Evolutionary conservation across 2,113 vertebrate species (phyloP), one percentile per base, ranked within the genome.

Genomic region (Oryzias javanicus): DNA sequence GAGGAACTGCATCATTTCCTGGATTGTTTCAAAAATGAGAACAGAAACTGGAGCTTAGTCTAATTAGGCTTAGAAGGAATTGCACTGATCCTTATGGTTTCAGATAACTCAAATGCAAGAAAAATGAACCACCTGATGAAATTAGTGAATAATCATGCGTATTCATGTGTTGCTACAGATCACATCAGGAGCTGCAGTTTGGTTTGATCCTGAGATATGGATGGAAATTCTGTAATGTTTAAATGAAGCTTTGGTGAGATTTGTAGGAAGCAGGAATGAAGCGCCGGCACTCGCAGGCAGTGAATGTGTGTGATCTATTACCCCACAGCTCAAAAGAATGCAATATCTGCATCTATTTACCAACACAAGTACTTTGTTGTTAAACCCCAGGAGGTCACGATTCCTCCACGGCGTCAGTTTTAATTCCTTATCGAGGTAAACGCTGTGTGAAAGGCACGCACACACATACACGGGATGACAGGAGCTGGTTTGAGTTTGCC

Each of bases 301-400:
- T 6, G 63, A 54, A 29, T 71, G 75, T 80, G 81, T 79, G 73
- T 15, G 66, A 84, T 67, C 70, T 67, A 64, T 82, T 81, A 70
- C 76, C 65, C 22, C 64, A 62, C 67, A 69, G 74, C 81, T 74
- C 60, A 54, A 60, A 82, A 71, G 60, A 82, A 81, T 71, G 64
- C 64, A 80, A 87, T 81, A 80, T 81, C 81, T 87, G 80, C 74
- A 25, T 84, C 70, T 86, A 81, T 90, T 89, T 85, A 84, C 83
- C 65, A 77, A 83, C 74, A 83, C 69, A 50, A 77, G 78, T 69
- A 70, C 78, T 88, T 85, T 87, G 83, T 86, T 85, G 74, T 77
- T 27, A 83, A 79, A 40, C 79, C 79, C 78, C n/a, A 63, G 46
- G 66, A 74, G 80, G 76, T 71, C 84, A 76, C 72, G 56, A 54